A percentile compares a stretch with the other conserved stretches of the same genome.
These are phyloP conservation scores for Tachina fera DNA, from an alignment of 2,888 invertebrate genomes.

Conservation along the genomic window DNA sequence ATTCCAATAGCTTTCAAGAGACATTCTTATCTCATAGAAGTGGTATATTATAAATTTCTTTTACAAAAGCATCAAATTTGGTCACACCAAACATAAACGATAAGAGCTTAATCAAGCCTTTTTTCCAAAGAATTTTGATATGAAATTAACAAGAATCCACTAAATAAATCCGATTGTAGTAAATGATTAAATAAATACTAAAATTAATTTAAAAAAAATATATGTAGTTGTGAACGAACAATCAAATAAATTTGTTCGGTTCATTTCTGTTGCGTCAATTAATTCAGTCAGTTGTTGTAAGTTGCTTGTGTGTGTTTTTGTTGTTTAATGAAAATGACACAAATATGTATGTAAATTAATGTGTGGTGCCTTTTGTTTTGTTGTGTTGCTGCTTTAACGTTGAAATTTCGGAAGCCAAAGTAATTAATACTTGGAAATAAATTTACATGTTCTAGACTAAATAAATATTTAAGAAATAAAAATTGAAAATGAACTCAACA, in stretches of 20 bases:
- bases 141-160: background rate
- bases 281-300: slow-evolving; percentile 43
- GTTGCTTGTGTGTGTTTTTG: slow-evolving; percentile 9
- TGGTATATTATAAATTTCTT: background rate
- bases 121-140: background rate
- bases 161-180: slow-evolving; percentile 18
- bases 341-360: slow-evolving; percentile 59
- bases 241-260: slow-evolving; percentile 50
- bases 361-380: slow-evolving; percentile 12
- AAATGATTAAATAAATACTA: background rate
- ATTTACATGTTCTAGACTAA: slow-evolving; percentile 56
- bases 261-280: slow-evolving; percentile 38
- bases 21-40: no score
- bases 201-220: background rate
- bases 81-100: background rate
- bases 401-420: slow-evolving; percentile 83
- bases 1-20: no score
- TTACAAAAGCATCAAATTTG: background rate
- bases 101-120: background rate
- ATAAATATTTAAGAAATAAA: slow-evolving; percentile 74
- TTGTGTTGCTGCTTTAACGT: slow-evolving; percentile 22
- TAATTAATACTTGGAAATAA: slow-evolving; percentile 81
- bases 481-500: slow-evolving; percentile 63
- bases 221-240: slow-evolving; percentile 1
- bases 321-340: slow-evolving; percentile 48